Evolutionary conservation across 2,888 invertebrate genomes (phyloP).

Genomic region (Troilus luridus): DNA sequence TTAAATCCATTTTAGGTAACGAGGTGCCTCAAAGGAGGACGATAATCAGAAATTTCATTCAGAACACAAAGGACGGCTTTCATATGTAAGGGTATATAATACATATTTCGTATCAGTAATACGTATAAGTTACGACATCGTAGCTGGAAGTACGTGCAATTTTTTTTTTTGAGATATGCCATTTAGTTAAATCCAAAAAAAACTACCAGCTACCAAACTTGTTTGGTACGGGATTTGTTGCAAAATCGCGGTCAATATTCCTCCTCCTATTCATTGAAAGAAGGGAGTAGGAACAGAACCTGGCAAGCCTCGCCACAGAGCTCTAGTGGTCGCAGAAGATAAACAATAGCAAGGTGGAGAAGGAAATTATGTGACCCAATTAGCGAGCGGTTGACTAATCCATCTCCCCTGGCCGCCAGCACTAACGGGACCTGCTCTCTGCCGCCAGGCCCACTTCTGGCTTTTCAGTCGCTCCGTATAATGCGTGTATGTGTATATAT

Average conservation of each 20-base stretch:
- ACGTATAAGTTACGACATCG: no score
- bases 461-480: background rate
- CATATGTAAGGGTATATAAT: no score
- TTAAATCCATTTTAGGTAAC: no score
- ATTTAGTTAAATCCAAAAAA: no score
- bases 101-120: no score
- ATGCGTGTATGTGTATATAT: background rate
- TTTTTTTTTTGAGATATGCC: no score
- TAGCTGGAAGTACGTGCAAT: no score
- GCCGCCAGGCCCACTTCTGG: background rate
- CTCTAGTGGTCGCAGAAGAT: background rate
- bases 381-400: background rate
- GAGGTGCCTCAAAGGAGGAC: no score
- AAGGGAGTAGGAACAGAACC: background rate
- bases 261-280: background rate
- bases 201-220: no score
- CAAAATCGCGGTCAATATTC: background rate
- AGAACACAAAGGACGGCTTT: no score
- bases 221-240: background rate
- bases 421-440: background rate
- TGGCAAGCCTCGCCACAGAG: background rate
- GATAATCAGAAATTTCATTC: no score
- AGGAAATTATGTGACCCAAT: constrained; percentile 27
- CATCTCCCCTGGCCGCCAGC: background rate
- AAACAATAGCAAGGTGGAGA: background rate